These are phyloP conservation scores for Hozukius guyotensis DNA, from an alignment of 2,797 vertebrate genomes.

Conservation along the genomic window DNA sequence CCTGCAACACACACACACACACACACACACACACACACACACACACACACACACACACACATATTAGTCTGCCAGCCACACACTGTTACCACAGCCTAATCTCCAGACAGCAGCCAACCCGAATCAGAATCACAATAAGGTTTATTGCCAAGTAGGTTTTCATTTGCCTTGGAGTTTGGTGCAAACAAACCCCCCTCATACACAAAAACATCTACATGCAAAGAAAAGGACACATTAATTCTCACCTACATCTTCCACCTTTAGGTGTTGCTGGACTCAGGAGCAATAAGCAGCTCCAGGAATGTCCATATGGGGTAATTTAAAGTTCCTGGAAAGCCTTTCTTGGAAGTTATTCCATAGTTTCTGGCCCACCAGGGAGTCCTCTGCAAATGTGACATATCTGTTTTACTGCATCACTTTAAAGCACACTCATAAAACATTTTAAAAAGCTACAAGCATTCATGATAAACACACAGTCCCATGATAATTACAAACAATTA, in stretches of 20 bases:
- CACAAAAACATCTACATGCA: not conserved
- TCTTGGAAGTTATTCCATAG: not conserved
- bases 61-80: not conserved
- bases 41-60: not conserved
- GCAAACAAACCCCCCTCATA: not conserved
- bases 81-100: slow-evolving; percentile 1
- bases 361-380: not conserved
- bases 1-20: not conserved
- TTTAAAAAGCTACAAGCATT: not conserved
- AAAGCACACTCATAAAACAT: not conserved
- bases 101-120: not conserved
- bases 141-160: too few species aligned
- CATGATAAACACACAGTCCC: not conserved
- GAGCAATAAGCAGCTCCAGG: not conserved
- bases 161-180: not conserved
- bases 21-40: not conserved
- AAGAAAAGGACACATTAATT: not conserved
- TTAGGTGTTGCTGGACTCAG: not conserved
- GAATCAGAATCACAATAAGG: too few species aligned
- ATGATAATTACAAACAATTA: not conserved
- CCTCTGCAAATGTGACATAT: not conserved
- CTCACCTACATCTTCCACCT: not conserved
- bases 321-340: slow-evolving; percentile 20
- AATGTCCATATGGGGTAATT: slow-evolving; percentile 9
- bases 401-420: not conserved